Evolutionary conservation across 2,888 invertebrate genomes (phyloP).

Genomic region (Synanthedon formicaeformis): DNA sequence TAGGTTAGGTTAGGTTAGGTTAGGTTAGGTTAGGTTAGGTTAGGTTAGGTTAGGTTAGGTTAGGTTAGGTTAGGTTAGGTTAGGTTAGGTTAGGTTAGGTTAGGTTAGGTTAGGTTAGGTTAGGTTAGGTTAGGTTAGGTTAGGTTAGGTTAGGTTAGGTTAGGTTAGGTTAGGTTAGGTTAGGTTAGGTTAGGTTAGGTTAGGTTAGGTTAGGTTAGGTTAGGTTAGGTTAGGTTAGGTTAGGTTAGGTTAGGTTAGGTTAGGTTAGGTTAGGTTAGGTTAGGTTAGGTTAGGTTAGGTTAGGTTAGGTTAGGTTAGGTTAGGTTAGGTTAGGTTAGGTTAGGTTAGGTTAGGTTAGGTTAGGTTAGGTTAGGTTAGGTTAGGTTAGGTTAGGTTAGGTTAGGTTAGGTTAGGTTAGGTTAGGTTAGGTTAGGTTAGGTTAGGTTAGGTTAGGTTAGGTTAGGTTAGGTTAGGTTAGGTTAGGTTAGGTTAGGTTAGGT

Average conservation of each 20-base stretch:
- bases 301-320: conserved; percentile 5
- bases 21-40: conserved; percentile 11
- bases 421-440: conserved; percentile 8
- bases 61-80: conserved; percentile 10
- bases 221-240: conserved; percentile 7
- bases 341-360: conserved; percentile 8
- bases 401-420: conserved; percentile 8
- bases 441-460: conserved; percentile 8
- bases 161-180: conserved; percentile 6
- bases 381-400: conserved; percentile 8
- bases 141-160: conserved; percentile 8
- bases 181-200: conserved; percentile 8
- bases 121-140: conserved; percentile 7
- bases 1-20: conserved; percentile 10
- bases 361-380: conserved; percentile 8
- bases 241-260: conserved; percentile 6
- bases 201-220: conserved; percentile 8
- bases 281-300: conserved; percentile 4
- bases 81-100: conserved; percentile 11
- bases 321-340: conserved; percentile 7
- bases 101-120: conserved; percentile 8
- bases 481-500: conserved; percentile 7
- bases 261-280: conserved; percentile 2
- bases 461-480: conserved; percentile 8
- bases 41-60: conserved; percentile 10